Percentiles rank a stretch among this genome's conserved stretches.
Conservation (phyloP, 2,888 invertebrate genomes). For the Coecobrya sp. region DNA sequence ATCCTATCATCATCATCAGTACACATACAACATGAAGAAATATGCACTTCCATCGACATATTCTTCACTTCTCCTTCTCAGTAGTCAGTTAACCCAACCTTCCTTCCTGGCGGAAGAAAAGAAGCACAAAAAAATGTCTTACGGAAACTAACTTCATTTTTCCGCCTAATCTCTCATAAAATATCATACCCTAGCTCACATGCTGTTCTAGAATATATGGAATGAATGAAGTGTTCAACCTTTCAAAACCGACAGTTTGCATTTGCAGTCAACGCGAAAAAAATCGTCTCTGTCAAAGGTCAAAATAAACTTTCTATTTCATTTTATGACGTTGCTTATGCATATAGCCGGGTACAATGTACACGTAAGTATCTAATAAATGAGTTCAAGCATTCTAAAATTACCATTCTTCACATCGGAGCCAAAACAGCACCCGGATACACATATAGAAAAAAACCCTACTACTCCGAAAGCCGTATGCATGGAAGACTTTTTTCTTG, state of each 20-base stretch:
- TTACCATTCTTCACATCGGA: conserved; percentile 58
- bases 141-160: conserved; percentile 70
- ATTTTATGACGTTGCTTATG: conserved; percentile 59
- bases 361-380: conserved; percentile 48
- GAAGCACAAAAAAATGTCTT: conserved; percentile 52
- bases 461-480: neutral
- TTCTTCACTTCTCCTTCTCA: neutral
- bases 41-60: neutral
- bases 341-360: conserved; percentile 39
- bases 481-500: neutral
- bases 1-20: neutral
- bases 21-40: neutral
- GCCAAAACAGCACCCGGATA: conserved; percentile 47
- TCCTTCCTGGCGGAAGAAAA: conserved; percentile 49
- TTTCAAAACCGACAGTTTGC: conserved; percentile 75
- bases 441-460: conserved; percentile 7
- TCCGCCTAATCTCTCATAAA: conserved; percentile 77
- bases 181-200: conserved; percentile 50
- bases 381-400: conserved; percentile 58
- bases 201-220: neutral
- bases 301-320: conserved; percentile 70
- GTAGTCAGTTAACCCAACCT: conserved; percentile 3
- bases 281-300: conserved; percentile 70
- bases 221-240: conserved; percentile 70
- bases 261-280: conserved; percentile 60